Percentiles rank a stretch among this genome's conserved stretches.
phyloP scores from a whole-genome alignment of 2,113 vertebrate species.

The Himantopus leucocephalus region DNA sequence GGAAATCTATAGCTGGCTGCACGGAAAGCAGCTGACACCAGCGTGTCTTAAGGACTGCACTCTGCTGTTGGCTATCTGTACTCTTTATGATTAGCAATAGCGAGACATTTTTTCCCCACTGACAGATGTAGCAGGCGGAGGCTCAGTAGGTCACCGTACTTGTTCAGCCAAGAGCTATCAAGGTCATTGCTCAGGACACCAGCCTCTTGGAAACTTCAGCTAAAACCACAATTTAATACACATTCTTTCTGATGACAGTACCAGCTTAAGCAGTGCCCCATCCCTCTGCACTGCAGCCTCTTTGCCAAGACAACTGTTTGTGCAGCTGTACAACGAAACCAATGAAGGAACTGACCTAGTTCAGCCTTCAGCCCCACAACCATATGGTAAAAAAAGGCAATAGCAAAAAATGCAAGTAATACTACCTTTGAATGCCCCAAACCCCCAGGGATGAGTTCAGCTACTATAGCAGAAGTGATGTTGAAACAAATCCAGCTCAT shows the following conservation, averaged over 20 bases:
- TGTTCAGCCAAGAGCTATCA: neutral
- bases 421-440: neutral
- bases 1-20: neutral
- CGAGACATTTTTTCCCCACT: rapidly evolving
- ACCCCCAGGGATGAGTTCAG: neutral
- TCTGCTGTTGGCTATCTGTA: neutral
- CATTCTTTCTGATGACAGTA: neutral
- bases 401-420: neutral
- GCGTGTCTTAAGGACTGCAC: neutral
- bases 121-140: neutral
- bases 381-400: neutral
- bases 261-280: neutral
- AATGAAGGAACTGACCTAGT: neutral
- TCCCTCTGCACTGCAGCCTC: neutral
- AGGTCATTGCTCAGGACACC: neutral
- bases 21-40: neutral
- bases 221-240: neutral
- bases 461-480: neutral
- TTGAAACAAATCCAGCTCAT: neutral
- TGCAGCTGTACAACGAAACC: neutral
- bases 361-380: neutral
- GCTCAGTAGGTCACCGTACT: neutral
- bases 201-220: neutral
- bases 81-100: neutral
- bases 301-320: neutral